These are phyloP conservation scores for Peromyscus melanophrys DNA, from an alignment of 2,797 vertebrate genomes.

Conservation along the genomic window DNA sequence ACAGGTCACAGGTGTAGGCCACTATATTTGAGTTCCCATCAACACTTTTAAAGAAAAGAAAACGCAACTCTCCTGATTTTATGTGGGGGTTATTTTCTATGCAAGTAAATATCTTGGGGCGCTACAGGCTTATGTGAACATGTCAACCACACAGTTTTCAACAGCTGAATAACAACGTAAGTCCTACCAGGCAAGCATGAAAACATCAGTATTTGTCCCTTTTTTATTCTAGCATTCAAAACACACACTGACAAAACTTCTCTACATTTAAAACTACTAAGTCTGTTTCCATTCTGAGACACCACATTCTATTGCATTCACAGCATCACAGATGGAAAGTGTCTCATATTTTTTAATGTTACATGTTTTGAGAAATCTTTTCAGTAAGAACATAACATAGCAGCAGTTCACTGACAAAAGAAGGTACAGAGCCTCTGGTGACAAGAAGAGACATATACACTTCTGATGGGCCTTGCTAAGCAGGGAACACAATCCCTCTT, in stretches of 20 bases:
- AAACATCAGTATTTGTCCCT: not conserved
- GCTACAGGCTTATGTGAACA: not conserved
- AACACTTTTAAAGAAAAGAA: constrained; percentile 8
- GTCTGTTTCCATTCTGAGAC: not conserved
- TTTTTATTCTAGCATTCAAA: not conserved
- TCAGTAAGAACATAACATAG: not conserved
- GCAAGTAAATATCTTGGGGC: not conserved
- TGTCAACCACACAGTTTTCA: not conserved
- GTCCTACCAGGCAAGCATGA: not conserved
- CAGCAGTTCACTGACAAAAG: not conserved
- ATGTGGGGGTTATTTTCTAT: not conserved
- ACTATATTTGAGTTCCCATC: not conserved
- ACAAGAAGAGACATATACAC: not conserved
- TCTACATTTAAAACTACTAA: constrained; percentile 13
- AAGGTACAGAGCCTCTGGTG: not conserved
- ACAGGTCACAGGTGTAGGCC: too few species aligned
- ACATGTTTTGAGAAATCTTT: not conserved
- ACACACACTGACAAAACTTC: not conserved
- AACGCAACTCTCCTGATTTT: not conserved
- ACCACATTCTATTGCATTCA: not conserved
- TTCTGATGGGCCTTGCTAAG: not conserved
- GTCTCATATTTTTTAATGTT: not conserved
- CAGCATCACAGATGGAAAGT: not conserved
- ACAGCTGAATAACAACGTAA: not conserved
- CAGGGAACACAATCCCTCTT: not conserved